Base-by-base conservation (phyloP, 1,140 invertebrate genomes). In the Drosophila punjabiensis region DNA sequence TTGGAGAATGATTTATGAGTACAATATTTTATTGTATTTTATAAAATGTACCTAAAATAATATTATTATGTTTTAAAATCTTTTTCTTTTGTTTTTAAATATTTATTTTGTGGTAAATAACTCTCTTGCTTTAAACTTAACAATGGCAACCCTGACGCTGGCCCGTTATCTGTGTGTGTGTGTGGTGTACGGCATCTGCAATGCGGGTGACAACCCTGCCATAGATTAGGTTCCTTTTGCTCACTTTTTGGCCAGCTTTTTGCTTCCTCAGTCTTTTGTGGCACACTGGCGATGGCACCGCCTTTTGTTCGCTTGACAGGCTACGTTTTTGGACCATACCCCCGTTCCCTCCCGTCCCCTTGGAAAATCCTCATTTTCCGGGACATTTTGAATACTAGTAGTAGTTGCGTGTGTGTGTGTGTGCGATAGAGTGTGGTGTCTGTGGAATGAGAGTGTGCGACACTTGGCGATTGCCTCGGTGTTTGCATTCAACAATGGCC, bases 401-500 rank as follows among this genome's bases (percentile, higher is more conserved):
- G 55, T 58, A 76, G 74, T 86, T 75, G 79, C 53, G 8, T 50
- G 24, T 61, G 48, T 16, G 48, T 28, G 48, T 28, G 24, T 28
- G 24, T 24, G n/a, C n/a, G 39, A 11, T 14, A 16, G 20, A 7
- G 33, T 75, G 28, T 11, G 50, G 28, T 53, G 70, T 47, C 35
- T 74, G 30, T 58, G 68, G 64, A 65, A 79, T 75, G 79, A 66
- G 75, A 66, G 75, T 59, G 71, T 82, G 75, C 71, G 79, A 76
- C 86, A 85, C 78, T 88, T 85, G 74, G 69, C 79, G 73, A 80
- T 70, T 73, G 86, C 60, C 82, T 65, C 64, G 86, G 68, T 80
- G 78, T 88, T 91, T 87, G 82, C 82, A 68, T 79, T 68, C 66
- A 63, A 79, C 82, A 88, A 83, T 87, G 81, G 73, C 73, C 81